phyloP scores from a whole-genome alignment of 2,797 vertebrate genomes.

The Crocodylus rhombifer region DNA sequence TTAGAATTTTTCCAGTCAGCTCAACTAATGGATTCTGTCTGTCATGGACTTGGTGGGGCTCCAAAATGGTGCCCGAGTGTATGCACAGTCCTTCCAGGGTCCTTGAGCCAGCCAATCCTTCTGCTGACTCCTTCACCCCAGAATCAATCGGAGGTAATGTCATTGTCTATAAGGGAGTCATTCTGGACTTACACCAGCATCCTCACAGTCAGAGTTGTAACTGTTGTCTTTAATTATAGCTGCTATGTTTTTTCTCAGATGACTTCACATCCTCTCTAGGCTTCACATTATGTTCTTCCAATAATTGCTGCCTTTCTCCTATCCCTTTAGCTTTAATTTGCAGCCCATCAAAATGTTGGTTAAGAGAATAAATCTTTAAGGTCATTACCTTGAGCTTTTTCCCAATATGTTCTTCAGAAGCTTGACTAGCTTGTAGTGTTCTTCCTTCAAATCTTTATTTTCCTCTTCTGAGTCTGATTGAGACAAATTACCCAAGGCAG shows the following conservation, averaged over 20 bases:
- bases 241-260: constrained; percentile 35
- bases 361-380: constrained; percentile 68
- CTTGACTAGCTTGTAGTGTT: constrained; percentile 55
- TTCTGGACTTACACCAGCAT: constrained; percentile 1
- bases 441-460: constrained; percentile 60
- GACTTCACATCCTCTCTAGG: constrained; percentile 19
- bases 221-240: constrained; percentile 39
- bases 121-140: not conserved
- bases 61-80: not conserved
- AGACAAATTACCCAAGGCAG: constrained; percentile 30
- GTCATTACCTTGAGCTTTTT: constrained; percentile 65
- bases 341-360: constrained; percentile 40
- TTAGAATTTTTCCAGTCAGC: not conserved
- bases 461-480: constrained; percentile 43
- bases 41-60: not conserved
- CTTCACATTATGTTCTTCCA: constrained; percentile 25
- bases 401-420: constrained; percentile 57
- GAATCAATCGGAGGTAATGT: not conserved
- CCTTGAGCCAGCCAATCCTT: not conserved
- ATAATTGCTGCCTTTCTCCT: constrained; percentile 34
- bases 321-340: constrained; percentile 60
- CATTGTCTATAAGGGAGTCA: not conserved
- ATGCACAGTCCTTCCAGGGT: not conserved
- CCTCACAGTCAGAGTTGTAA: constrained; percentile 16
- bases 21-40: not conserved